Evolutionary conservation across 2,888 invertebrate species (phyloP), one percentile per base, ranked within the genome.

Genomic region (Buathra laborator): DNA sequence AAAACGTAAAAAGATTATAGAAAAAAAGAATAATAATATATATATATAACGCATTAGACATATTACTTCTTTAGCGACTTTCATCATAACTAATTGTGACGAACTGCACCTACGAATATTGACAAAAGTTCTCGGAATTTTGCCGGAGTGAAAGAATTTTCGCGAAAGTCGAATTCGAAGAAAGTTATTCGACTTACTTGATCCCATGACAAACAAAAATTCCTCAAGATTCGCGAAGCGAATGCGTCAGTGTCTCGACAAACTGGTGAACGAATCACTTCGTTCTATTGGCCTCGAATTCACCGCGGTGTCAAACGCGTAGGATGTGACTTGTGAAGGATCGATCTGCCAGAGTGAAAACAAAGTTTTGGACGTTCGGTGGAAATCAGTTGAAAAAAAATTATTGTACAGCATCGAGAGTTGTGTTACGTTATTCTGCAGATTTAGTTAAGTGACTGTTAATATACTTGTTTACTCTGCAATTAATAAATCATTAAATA

Each of bases 261-360:
- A 32, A 4, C 62, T 32, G 70, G 67, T 4, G 24, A 72, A 72
- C 12, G 19, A 19, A 72, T 56, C 43, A 43, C 56, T 56, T 59
- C 56, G 24, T 44, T 10, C 24, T 43, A 12, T 37, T 16, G 3
- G 37, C 4, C 37, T 37, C 51, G 51, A 56, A 3, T 24, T 16
- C 14, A 10, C 10, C 37, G 16, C 37, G 37, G 9, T 53, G 37
- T 12, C 37, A 56, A 37, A 53, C 19, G 51, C 43, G 53, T 71
- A 43, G 56, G 71, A 32, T 9, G 71, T 12, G 37, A 24, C 56
- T 56, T 14, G 51, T 32, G 48, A 16, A 70, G 51, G 51, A 72
- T 72, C 37, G 71, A 72, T 72, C 16, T 7, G 14, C 9, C 10
- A 19, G 24, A 71, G 71, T 51, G 32, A 29, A 29, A 48, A 48